Evolutionary conservation across 2,888 invertebrate species (phyloP).

Genomic region (Polydrusus pterygomalis): DNA sequence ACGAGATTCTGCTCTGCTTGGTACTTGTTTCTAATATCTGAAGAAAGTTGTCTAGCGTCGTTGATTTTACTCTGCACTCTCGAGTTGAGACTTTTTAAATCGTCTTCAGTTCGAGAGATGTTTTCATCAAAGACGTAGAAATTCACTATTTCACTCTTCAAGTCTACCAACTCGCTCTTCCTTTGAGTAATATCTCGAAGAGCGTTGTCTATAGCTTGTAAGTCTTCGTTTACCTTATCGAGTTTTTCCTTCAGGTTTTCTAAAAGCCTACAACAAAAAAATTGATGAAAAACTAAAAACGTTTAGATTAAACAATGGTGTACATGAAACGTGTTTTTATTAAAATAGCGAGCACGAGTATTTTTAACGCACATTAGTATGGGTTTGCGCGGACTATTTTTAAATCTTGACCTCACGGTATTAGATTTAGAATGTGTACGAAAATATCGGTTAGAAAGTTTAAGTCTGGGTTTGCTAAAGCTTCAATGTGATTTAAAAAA

Average conservation of each 20-base stretch:
- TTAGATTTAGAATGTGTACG: slow-evolving; percentile 58
- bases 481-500: slow-evolving; percentile 26
- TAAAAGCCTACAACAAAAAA: slow-evolving; percentile 80
- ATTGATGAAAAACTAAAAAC: not conserved
- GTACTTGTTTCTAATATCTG: slow-evolving; percentile 78
- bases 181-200: slow-evolving; percentile 82
- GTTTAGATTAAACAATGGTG: not conserved
- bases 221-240: slow-evolving; percentile 83
- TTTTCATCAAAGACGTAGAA: slow-evolving; percentile 88
- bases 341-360: slow-evolving; percentile 33
- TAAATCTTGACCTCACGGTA: slow-evolving; percentile 61
- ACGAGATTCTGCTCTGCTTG: slow-evolving; percentile 77
- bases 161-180: slow-evolving; percentile 80
- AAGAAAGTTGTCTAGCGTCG: slow-evolving; percentile 77
- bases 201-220: slow-evolving; percentile 84
- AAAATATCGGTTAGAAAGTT: slow-evolving; percentile 59
- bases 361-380: slow-evolving; percentile 34
- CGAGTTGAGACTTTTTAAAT: slow-evolving; percentile 76
- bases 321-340: slow-evolving; percentile 34
- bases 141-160: slow-evolving; percentile 79
- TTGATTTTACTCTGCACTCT: slow-evolving; percentile 76
- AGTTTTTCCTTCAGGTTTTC: slow-evolving; percentile 85
- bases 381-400: slow-evolving; percentile 60
- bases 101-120: slow-evolving; percentile 77
- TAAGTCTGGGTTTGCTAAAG: slow-evolving; percentile 10